Evolutionary conservation across 2,888 invertebrate genomes (phyloP).

Genomic region (Dynastes tityus): DNA sequence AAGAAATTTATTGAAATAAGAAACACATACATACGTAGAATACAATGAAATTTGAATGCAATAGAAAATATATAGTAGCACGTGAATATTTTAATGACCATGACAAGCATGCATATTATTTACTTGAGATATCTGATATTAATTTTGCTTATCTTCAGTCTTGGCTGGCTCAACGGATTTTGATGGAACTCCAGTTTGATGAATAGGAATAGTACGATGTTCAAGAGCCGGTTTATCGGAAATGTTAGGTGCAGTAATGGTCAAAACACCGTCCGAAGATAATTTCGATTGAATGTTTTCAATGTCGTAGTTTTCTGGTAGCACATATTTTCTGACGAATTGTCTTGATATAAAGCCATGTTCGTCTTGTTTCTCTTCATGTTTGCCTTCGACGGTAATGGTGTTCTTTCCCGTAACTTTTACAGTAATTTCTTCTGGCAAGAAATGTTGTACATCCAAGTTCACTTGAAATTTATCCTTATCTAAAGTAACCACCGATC

Average conservation of each 20-base stretch:
- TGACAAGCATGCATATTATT: neutral
- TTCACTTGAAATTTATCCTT: constrained; percentile 82
- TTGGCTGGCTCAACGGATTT: constrained; percentile 53
- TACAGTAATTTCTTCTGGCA: constrained; percentile 85
- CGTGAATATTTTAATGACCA: neutral
- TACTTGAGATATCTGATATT: neutral
- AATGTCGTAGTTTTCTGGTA: constrained; percentile 84
- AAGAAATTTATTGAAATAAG: neutral
- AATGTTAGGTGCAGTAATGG: constrained; percentile 77
- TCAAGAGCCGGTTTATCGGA: constrained; percentile 62
- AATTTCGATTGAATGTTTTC: constrained; percentile 81
- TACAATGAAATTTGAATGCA: neutral
- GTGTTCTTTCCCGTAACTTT: constrained; percentile 79
- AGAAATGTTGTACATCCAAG: constrained; percentile 85
- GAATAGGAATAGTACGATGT: constrained; percentile 70
- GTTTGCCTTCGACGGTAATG: constrained; percentile 84
- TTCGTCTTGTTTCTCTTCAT: constrained; percentile 82
- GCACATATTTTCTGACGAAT: constrained; percentile 81
- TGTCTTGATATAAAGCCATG: constrained; percentile 85
- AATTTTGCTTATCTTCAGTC: constrained; percentile 43
- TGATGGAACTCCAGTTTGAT: constrained; percentile 66
- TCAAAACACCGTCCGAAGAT: constrained; percentile 83
- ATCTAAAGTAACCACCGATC: constrained; percentile 74
- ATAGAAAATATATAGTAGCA: neutral
- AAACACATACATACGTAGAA: neutral